These are phyloP conservation scores for Theocolax elegans DNA, from an alignment of 1,140 invertebrate species.

Conservation along the genomic window DNA sequence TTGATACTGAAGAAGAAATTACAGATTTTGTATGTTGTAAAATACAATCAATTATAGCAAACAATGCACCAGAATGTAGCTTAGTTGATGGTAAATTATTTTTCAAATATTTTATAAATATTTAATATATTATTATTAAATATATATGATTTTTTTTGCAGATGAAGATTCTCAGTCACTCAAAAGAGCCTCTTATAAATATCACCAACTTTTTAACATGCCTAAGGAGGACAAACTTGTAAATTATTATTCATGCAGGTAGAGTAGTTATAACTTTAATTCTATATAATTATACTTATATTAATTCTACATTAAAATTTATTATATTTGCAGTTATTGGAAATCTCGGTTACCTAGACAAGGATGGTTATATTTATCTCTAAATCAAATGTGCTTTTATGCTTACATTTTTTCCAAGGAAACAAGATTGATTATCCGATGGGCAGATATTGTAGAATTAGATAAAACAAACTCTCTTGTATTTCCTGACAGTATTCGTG, in stretches of 20 bases:
- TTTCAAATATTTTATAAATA: constrained; percentile 5
- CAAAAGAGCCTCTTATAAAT: constrained; percentile 85
- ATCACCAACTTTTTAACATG: constrained; percentile 90
- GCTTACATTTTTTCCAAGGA: constrained; percentile 93
- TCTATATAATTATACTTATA: neutral
- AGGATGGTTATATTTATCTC: constrained; percentile 95
- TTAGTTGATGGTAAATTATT: constrained; percentile 68
- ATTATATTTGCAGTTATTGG: constrained; percentile 83
- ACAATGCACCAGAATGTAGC: constrained; percentile 63
- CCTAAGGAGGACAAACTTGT: constrained; percentile 95
- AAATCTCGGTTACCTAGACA: constrained; percentile 91
- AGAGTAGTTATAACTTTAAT: constrained; percentile 47
- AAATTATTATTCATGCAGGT: constrained; percentile 95
- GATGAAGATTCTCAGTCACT: constrained; percentile 86
- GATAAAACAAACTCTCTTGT: constrained; percentile 81
- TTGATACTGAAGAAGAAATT: constrained; percentile 94
- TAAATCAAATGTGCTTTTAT: constrained; percentile 96
- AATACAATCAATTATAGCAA: constrained; percentile 91
- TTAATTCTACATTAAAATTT: neutral
- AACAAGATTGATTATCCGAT: constrained; percentile 87
- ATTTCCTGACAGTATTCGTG: constrained; percentile 87
- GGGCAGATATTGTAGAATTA: constrained; percentile 82
- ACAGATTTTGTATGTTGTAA: constrained; percentile 97
- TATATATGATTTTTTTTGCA: constrained; percentile 57
- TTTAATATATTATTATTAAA: constrained; percentile 44